Percentiles rank a stretch among this genome's conserved stretches.
phyloP scores from a whole-genome alignment of 2,797 vertebrate genomes.

The Mycteria americana region DNA sequence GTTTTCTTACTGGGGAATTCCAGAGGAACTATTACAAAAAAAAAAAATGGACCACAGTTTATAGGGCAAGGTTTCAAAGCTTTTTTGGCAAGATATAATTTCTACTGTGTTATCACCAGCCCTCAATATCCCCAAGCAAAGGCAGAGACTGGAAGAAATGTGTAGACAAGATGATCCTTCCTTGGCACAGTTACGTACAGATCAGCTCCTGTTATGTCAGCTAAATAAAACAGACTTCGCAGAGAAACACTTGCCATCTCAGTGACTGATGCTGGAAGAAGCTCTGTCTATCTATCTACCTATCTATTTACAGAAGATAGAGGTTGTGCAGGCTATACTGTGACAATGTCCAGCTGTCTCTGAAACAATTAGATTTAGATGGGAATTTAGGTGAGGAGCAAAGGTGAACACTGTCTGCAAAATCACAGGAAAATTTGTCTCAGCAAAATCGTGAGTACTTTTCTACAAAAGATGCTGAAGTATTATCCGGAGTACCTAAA shows the following conservation, averaged over 20 bases:
- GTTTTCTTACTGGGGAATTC: conserved; percentile 59
- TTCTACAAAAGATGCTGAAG: background rate
- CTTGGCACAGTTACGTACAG: conserved; percentile 31
- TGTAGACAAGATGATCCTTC: conserved; percentile 57
- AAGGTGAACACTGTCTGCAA: background rate
- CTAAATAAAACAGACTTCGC: conserved; percentile 27
- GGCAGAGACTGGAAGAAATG: conserved; percentile 59
- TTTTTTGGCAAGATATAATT: conserved; percentile 45
- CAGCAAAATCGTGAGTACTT: background rate
- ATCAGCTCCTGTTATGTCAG: conserved; percentile 47
- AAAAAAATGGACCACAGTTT: background rate
- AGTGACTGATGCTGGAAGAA: background rate
- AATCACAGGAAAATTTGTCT: background rate
- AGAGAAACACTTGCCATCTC: background rate
- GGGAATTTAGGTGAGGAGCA: background rate
- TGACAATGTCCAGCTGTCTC: background rate
- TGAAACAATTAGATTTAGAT: background rate
- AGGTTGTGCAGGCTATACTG: background rate
- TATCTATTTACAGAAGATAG: background rate
- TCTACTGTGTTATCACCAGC: conserved; percentile 35
- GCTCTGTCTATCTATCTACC: background rate
- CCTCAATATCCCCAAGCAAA: conserved; percentile 61
- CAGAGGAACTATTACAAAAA: conserved; percentile 20
- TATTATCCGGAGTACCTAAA: background rate
- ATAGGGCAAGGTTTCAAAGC: conserved; percentile 41